Evolutionary conservation across 2,113 vertebrate genomes (phyloP).

Genomic region (Amblyopsis rosae): DNA sequence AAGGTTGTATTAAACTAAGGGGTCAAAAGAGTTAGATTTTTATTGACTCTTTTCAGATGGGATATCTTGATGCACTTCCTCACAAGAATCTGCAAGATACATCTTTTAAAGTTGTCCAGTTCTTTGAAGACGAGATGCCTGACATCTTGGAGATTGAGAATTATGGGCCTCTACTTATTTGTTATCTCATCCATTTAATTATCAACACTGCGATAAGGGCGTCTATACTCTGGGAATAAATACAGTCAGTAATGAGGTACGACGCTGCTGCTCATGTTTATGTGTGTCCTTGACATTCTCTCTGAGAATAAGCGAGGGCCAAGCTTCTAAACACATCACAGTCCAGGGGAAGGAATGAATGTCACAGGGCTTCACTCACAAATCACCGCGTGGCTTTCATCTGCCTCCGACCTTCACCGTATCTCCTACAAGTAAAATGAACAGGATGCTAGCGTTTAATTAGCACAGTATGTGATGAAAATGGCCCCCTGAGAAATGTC

Average conservation of each 20-base stretch:
- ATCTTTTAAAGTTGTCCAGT: slow-evolving; percentile 37
- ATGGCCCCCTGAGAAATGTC: slow-evolving; percentile 48
- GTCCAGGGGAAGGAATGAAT: slow-evolving; percentile 70
- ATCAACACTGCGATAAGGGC: slow-evolving; percentile 66
- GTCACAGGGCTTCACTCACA: slow-evolving; percentile 69
- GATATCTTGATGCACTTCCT: background rate
- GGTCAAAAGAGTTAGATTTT: too few species aligned
- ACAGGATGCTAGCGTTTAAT: slow-evolving; percentile 61
- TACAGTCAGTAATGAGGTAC: slow-evolving; percentile 69
- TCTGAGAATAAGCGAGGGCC: slow-evolving; percentile 53
- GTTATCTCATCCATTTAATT: slow-evolving; percentile 68
- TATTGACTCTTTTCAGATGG: too few species aligned
- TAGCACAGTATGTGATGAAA: slow-evolving; percentile 49
- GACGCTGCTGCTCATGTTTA: slow-evolving; percentile 58
- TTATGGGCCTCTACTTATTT: slow-evolving; percentile 58
- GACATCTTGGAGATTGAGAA: slow-evolving; percentile 38
- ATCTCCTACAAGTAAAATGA: slow-evolving; percentile 55
- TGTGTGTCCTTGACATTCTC: slow-evolving; percentile 78
- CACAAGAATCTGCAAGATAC: background rate
- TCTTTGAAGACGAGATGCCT: slow-evolving; percentile 56
- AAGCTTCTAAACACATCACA: slow-evolving; percentile 67
- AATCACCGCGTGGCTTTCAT: slow-evolving; percentile 45
- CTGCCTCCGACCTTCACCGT: slow-evolving; percentile 67
- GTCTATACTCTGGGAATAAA: slow-evolving; percentile 64
- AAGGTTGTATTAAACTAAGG: too few species aligned